phyloP scores from a whole-genome alignment of 2,113 vertebrate species.

The Hemibates koningsi region DNA sequence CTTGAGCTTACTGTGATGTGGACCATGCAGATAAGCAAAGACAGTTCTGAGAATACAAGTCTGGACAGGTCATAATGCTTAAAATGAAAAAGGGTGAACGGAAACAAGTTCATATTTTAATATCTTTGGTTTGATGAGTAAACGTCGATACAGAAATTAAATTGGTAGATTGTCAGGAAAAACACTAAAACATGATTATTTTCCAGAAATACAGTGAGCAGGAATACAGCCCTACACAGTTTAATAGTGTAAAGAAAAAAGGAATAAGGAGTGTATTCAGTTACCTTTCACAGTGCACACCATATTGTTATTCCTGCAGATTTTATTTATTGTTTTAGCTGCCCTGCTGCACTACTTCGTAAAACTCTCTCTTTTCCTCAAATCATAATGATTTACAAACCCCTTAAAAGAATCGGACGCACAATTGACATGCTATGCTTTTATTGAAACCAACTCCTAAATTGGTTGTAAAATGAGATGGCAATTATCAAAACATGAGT shows the following conservation, averaged over 20 bases:
- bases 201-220: neutral
- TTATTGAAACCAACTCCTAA: slow-evolving; percentile 68
- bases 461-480: slow-evolving; percentile 70
- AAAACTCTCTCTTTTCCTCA: neutral
- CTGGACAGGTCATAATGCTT: neutral
- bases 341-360: neutral
- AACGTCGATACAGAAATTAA: neutral
- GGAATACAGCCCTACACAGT: neutral
- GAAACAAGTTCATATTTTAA: neutral
- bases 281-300: neutral
- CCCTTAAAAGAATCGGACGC: slow-evolving; percentile 37
- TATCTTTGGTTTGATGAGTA: neutral
- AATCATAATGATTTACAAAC: slow-evolving; percentile 59
- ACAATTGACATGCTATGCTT: slow-evolving; percentile 55
- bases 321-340: neutral
- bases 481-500: slow-evolving; percentile 63
- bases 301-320: neutral
- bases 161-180: neutral
- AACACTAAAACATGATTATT: neutral
- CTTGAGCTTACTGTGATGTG: slow-evolving; percentile 2
- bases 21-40: neutral
- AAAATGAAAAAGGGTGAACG: neutral
- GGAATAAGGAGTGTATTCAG: neutral
- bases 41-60: neutral
- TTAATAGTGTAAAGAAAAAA: neutral